Percentiles rank a stretch among this genome's conserved stretches.
phyloP scores from a whole-genome alignment of 2,888 invertebrate species.

The Diplolepis rosae region DNA sequence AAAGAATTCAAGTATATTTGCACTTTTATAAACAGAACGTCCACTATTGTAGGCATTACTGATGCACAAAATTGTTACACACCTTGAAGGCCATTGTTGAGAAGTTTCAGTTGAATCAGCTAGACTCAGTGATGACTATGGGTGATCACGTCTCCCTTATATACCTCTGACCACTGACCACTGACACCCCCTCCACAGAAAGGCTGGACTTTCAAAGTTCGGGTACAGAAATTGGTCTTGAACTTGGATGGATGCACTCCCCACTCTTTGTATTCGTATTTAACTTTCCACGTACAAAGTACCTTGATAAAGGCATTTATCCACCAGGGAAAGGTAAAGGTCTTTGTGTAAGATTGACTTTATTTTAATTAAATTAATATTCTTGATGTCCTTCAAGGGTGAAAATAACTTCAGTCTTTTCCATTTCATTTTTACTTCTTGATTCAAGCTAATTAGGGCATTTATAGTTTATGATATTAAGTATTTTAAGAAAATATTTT shows the following conservation, averaged over 20 bases:
- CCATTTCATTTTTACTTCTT: background rate
- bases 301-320: conserved; percentile 36
- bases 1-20: background rate
- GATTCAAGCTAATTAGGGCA: background rate
- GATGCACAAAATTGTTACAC: conserved; percentile 51
- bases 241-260: conserved; percentile 53
- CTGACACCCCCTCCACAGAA: conserved; percentile 49
- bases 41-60: too few species aligned
- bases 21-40: conserved; percentile 20
- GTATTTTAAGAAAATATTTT: too few species aligned
- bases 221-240: conserved; percentile 52
- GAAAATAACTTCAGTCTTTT: background rate
- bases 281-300: conserved; percentile 32
- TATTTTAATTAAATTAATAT: conserved; percentile 5
- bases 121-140: conserved; percentile 66
- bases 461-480: background rate
- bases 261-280: conserved; percentile 44
- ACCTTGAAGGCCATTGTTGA: conserved; percentile 72
- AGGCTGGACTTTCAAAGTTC: conserved; percentile 50
- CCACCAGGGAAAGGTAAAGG: conserved; percentile 1
- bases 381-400: conserved; percentile 6
- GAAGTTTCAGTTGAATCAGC: conserved; percentile 65
- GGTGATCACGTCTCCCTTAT: conserved; percentile 64
- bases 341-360: background rate
- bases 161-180: conserved; percentile 59